Conservation (phyloP, 2,113 vertebrate species). For the Plecotus auritus region DNA sequence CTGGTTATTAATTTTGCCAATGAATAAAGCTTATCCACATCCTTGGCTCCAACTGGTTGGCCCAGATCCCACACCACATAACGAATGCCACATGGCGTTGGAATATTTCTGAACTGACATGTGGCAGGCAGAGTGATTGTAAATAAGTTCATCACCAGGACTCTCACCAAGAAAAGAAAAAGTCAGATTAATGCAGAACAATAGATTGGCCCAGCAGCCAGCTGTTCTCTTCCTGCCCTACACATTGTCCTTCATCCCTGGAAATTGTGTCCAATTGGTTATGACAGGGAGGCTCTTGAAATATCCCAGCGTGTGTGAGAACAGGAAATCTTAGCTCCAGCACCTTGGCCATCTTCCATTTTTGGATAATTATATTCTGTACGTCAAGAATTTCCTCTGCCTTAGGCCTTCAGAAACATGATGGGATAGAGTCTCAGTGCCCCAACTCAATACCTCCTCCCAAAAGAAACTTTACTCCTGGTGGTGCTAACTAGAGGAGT, state of each 20-base stretch:
- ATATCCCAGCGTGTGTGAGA: background rate
- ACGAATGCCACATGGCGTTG: background rate
- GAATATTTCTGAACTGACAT: conserved; percentile 16
- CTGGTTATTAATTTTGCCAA: conserved; percentile 22
- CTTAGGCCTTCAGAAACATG: background rate
- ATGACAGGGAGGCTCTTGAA: background rate
- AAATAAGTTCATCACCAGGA: conserved; percentile 60
- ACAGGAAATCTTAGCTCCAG: background rate
- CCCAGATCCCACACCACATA: background rate
- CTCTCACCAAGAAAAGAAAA: background rate
- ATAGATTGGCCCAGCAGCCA: background rate
- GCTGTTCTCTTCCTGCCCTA: conserved; percentile 28
- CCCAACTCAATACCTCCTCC: background rate
- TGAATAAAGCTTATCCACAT: background rate
- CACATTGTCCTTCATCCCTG: background rate
- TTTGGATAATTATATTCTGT: background rate
- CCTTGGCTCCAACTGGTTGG: background rate
- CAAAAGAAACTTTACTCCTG: background rate
- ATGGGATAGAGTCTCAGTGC: background rate
- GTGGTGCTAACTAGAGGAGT: background rate
- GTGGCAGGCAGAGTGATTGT: conserved; percentile 62
- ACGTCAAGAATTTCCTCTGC: background rate
- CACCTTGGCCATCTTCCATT: background rate
- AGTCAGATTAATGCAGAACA: conserved; percentile 36
- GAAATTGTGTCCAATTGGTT: background rate